Evolutionary conservation across 2,113 vertebrate species (phyloP), one percentile per base, ranked within the genome.

Genomic region (Tupaia tana): DNA sequence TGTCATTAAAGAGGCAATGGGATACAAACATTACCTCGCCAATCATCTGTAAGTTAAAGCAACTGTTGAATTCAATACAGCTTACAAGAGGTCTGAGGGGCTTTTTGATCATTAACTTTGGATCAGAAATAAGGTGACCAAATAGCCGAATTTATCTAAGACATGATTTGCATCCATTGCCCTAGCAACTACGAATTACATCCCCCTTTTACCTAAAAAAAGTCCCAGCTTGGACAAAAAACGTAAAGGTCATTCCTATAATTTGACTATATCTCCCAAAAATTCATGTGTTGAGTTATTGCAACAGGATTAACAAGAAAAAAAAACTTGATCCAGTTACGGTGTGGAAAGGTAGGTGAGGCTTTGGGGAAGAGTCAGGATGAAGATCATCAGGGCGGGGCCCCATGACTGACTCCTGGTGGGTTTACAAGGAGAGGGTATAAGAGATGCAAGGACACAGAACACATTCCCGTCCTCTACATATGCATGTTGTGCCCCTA

Each of bases 41-140:
- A 70, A 78, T 52, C 29, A 70, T 20, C 15, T 69, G 31, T 69
- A 86, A 87, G 3, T 22, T 90, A 59, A 86, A 31, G 3, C 16
- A 61, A 63, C 52, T 52, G 80, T 3, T 71, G 4, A 90, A 89
- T n/a, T 64, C 22, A 86, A 91, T 9, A 85, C 16, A 18, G 1
- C 16, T 82, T 58, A 7, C 12, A 34, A 64, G 22, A 85, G 27
- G 11, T 64, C 64, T 85, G 6, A 85, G 73, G 14, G 20, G 82
- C 22, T 63, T 31, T 59, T n/a, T 2, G 0, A 15, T 54, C 59
- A 64, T 71, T 54, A 20, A 61, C 31, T 91, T 12, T 34, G 52
- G 4, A 63, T 78, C 74, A 71, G 80, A 96, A 95, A 91, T 34
- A 81, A 81, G 16, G 25, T 56, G n/a, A 69, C 14, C 54, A 95